These are phyloP conservation scores for Uloborus diversus DNA, from an alignment of 1,140 invertebrate species.

Conservation along the genomic window DNA sequence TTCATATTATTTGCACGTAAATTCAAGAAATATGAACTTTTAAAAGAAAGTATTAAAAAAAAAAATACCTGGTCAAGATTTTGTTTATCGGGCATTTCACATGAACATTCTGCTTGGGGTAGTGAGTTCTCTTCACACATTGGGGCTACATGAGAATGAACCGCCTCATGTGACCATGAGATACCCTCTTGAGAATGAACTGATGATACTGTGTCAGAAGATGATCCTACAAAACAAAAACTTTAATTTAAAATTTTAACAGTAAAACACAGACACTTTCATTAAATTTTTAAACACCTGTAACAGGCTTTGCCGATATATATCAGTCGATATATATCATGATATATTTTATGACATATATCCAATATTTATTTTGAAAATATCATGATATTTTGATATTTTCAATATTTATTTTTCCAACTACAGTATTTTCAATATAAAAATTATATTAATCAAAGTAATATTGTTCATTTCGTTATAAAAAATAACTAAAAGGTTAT, in stretches of 20 bases:
- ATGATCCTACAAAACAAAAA: background rate
- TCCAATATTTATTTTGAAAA: background rate
- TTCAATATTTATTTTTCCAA: background rate
- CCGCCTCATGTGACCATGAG: no score
- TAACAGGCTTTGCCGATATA: no score
- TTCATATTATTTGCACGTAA: background rate
- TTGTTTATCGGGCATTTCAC: conserved; percentile 2
- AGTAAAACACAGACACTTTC: background rate
- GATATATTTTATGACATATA: background rate
- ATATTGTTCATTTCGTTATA: no score
- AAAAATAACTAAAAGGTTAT: no score
- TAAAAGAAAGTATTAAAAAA: background rate
- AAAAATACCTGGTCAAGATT: conserved; percentile 23
- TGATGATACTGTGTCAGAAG: conserved; percentile 15
- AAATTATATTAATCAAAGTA: no score
- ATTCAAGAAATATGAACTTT: background rate
- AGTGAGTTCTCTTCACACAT: conserved; percentile 19
- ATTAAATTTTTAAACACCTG: background rate
- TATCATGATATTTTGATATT: background rate
- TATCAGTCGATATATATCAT: background rate
- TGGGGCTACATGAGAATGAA: conserved; percentile 9
- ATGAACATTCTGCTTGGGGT: conserved; percentile 30
- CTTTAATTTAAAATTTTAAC: background rate
- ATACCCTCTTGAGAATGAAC: background rate
- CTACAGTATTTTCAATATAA: no score